Conservation (phyloP, 2,797 vertebrate genomes). For the Taenioides sp. region DNA sequence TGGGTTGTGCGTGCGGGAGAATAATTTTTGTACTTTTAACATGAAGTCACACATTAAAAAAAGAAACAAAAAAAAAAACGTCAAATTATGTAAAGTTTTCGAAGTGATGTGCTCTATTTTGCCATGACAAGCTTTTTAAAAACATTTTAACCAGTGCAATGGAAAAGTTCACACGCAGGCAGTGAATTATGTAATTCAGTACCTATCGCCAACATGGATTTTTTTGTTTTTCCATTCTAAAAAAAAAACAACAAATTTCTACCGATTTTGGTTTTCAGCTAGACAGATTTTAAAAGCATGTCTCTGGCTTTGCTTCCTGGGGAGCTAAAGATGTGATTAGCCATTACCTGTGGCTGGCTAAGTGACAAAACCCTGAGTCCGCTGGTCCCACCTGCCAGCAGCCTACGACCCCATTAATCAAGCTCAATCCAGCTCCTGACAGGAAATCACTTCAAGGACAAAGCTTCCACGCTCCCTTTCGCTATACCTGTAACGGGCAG, state of each 20-base stretch:
- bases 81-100: conserved; percentile 71
- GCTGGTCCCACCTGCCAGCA: conserved; percentile 69
- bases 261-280: conserved; percentile 51
- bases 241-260: conserved; percentile 47
- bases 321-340: conserved; percentile 81
- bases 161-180: conserved; percentile 56
- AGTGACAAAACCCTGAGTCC: conserved; percentile 65
- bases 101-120: conserved; percentile 80
- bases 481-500: conserved; percentile 57
- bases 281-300: conserved; percentile 57
- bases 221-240: conserved; percentile 58
- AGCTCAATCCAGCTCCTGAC: conserved; percentile 75
- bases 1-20: conserved; percentile 64
- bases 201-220: conserved; percentile 68
- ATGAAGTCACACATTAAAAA: conserved; percentile 53
- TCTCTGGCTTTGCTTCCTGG: conserved; percentile 53
- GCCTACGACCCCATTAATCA: conserved; percentile 78
- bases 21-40: conserved; percentile 78
- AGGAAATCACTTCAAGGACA: conserved; percentile 79
- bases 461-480: conserved; percentile 46
- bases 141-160: conserved; percentile 59
- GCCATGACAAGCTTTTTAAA: conserved; percentile 79
- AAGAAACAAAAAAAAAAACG: conserved; percentile 38
- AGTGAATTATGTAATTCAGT: conserved; percentile 68
- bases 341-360: conserved; percentile 70